Conservation (phyloP, 2,888 invertebrate genomes). For the Drosophila melanosoma region DNA sequence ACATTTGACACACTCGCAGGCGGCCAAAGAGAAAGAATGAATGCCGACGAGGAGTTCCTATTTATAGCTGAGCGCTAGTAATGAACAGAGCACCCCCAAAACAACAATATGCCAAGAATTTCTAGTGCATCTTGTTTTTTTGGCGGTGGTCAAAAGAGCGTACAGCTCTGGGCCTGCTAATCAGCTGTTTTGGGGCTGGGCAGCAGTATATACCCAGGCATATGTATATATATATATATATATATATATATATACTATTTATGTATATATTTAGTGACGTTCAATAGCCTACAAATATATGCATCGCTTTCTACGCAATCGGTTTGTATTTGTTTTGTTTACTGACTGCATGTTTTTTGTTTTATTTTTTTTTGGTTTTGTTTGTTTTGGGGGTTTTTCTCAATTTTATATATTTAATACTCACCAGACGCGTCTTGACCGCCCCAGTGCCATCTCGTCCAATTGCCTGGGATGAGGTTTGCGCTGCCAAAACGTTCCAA, state of each 20-base stretch:
- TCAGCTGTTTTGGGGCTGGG: slow-evolving; percentile 53
- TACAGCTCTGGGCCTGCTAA: slow-evolving; percentile 41
- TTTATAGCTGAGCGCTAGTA: slow-evolving; percentile 74
- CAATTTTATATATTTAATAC: slow-evolving; percentile 41
- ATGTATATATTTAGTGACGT: not conserved
- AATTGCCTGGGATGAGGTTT: slow-evolving; percentile 88
- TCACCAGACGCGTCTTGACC: slow-evolving; percentile 83
- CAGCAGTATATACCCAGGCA: slow-evolving; percentile 9
- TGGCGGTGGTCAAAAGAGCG: slow-evolving; percentile 55
- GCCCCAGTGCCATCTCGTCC: slow-evolving; percentile 87
- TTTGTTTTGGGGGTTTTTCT: slow-evolving; percentile 7
- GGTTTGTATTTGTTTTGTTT: slow-evolving; percentile 67
- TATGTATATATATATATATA: not conserved
- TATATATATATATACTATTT: not conserved
- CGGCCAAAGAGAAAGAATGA: slow-evolving; percentile 63
- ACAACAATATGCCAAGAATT: slow-evolving; percentile 47
- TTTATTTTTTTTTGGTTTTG: not conserved
- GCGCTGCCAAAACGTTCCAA: slow-evolving; percentile 90
- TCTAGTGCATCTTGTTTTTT: slow-evolving; percentile 41
- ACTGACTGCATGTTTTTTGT: slow-evolving; percentile 33
- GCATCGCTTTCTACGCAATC: slow-evolving; percentile 42
- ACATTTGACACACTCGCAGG: slow-evolving; percentile 35
- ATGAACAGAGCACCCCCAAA: slow-evolving; percentile 39
- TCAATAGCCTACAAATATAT: slow-evolving; percentile 18
- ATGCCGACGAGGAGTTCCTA: slow-evolving; percentile 46